phyloP scores from a whole-genome alignment of 2,797 vertebrate species.

The Parotocinclus haroldoi region DNA sequence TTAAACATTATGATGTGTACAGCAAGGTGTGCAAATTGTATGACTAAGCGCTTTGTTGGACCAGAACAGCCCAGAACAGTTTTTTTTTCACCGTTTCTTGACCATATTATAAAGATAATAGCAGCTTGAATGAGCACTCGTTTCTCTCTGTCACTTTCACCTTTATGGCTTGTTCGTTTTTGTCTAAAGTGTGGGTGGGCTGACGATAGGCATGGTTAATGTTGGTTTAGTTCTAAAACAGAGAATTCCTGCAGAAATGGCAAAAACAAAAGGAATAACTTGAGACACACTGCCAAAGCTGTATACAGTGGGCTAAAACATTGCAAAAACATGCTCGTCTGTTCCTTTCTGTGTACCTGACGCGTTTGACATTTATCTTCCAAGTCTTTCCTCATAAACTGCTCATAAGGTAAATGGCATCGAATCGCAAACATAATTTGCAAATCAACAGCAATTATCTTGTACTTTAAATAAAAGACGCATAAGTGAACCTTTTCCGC shows the following conservation, averaged over 20 bases:
- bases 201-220: conserved; percentile 11
- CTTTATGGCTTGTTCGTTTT: conserved; percentile 12
- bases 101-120: conserved; percentile 37
- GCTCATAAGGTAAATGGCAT: no score
- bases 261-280: conserved; percentile 33
- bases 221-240: conserved; percentile 29
- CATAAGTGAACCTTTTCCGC: no score
- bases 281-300: conserved; percentile 10
- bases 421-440: no score
- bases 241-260: conserved; percentile 32
- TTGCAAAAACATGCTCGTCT: no score
- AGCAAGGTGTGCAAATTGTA: no score
- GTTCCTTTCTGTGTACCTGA: no score
- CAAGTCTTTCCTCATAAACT: no score
- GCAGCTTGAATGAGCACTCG: conserved; percentile 37
- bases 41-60: neutral
- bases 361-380: no score
- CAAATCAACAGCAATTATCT: no score
- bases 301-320: no score
- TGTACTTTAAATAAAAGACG: no score
- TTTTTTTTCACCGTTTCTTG: conserved; percentile 17
- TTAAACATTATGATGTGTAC: no score
- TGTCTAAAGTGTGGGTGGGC: conserved; percentile 38
- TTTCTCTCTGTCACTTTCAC: conserved; percentile 27
- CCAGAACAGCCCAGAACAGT: neutral